Percentiles rank a stretch among this genome's conserved stretches.
Conservation (phyloP, 2,797 vertebrate genomes). For the Rhyacichthys aspro region DNA sequence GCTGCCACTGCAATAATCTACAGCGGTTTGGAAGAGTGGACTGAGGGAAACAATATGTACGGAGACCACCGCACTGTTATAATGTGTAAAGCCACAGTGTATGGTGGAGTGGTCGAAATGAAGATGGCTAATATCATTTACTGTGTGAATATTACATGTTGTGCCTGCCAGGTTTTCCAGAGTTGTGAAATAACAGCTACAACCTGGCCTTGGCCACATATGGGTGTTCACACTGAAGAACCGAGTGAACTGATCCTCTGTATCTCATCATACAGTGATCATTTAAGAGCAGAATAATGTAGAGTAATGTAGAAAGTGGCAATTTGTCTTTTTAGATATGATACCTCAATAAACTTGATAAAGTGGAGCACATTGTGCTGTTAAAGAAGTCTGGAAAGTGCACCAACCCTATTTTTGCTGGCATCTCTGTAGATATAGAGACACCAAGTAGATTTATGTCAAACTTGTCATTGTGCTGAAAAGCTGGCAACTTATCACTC, state of each 20-base stretch:
- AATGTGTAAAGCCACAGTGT: conserved; percentile 48
- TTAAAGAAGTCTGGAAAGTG: conserved; percentile 46
- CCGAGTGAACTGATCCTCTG: conserved; percentile 34
- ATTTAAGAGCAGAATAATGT: conserved; percentile 50
- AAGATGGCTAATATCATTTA: conserved; percentile 50
- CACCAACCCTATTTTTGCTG: conserved; percentile 26
- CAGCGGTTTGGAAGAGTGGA: conserved; percentile 61
- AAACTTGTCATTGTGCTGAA: conserved; percentile 27
- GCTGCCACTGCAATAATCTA: conserved; percentile 65
- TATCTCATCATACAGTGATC: conserved; percentile 46
- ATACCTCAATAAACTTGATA: neutral
- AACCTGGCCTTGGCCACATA: conserved; percentile 46
- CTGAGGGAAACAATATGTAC: conserved; percentile 50
- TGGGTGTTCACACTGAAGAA: conserved; percentile 25
- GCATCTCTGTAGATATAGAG: conserved; percentile 20
- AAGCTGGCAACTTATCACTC: conserved; percentile 35
- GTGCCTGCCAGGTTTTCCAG: conserved; percentile 50
- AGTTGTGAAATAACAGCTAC: conserved; percentile 49
- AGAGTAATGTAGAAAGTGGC: conserved; percentile 31
- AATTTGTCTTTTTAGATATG: conserved; percentile 14
- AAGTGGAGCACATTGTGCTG: conserved; percentile 24
- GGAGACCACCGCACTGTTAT: conserved; percentile 55
- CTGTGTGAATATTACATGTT: conserved; percentile 15
- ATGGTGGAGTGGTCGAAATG: conserved; percentile 49
- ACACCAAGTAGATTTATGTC: conserved; percentile 39